Evolutionary conservation across 2,888 invertebrate genomes (phyloP).

Genomic region (Fragum fragum): DNA sequence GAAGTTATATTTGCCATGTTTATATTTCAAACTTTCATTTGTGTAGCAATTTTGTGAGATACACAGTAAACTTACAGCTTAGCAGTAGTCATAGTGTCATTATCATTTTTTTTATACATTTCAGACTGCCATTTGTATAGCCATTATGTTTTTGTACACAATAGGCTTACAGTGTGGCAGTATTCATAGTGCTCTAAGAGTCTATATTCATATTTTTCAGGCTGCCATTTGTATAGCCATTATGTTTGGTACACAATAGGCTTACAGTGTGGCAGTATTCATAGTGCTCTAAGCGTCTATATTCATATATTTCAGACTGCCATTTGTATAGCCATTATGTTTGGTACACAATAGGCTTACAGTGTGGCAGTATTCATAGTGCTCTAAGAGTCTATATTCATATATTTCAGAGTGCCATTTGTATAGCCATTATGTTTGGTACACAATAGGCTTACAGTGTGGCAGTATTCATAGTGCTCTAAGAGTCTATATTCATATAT

Average conservation of each 20-base stretch:
- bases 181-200: slow-evolving; percentile 93
- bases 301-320: slow-evolving; percentile 91
- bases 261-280: slow-evolving; percentile 95
- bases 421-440: slow-evolving; percentile 95
- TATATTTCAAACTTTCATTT: slow-evolving; percentile 93
- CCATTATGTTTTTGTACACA: slow-evolving; percentile 97
- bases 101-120: slow-evolving; percentile 98
- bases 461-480: slow-evolving; percentile 93
- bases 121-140: slow-evolving; percentile 94
- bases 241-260: slow-evolving; percentile 98
- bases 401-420: too few species aligned
- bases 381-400: slow-evolving; percentile 94
- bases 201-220: slow-evolving; percentile 97
- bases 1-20: too few species aligned
- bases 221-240: slow-evolving; percentile 95
- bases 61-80: slow-evolving; percentile 98
- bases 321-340: slow-evolving; percentile 95
- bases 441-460: slow-evolving; percentile 98
- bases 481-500: slow-evolving; percentile 93
- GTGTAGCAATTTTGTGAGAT: slow-evolving; percentile 95
- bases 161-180: slow-evolving; percentile 96
- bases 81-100: slow-evolving; percentile 92
- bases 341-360: slow-evolving; percentile 97
- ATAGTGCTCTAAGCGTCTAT: slow-evolving; percentile 95
- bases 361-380: slow-evolving; percentile 94